Base-by-base conservation (phyloP, 2,113 vertebrate genomes). In the Aspidoscelis tigris region DNA sequence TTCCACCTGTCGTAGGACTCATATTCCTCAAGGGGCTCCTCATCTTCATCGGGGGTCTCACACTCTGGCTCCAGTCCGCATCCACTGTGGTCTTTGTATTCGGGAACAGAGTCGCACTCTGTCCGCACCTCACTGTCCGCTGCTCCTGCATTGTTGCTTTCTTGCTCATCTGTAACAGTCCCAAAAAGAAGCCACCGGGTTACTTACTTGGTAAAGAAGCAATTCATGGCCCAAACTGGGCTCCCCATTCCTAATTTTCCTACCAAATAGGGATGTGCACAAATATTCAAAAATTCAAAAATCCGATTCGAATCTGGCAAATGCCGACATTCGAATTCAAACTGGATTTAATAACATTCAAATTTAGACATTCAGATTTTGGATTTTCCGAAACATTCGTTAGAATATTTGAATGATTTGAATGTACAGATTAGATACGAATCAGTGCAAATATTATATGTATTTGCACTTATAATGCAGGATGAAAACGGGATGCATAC, bases 1-100 rank as follows among this genome's bases (percentile, higher is more conserved):
- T 86, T 72, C 84, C 84, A 81, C 55, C 26, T 69, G 21, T 81
- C 41, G 7, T 64, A 77, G 65, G 66, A 20, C 50, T 81, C 73
- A 33, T 76, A 86, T 61, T n/a, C 66, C 2, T 64, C 84, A 3
- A 26, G 39, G 22, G 53, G 33, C 39, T 86, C 84, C 43, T 85
- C 64, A 20, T 64, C 50, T 18, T 76, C 79, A 41, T 71, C 50
- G 18, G 58, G n/a, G 3, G 70, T 22, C 1, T 76, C 47, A 44
- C 24, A 76, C n/a, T 69, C 72, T 2, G 44, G 43, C 14, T 69
- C 71, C 55, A 66, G 11, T 12, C 50, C 50, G 61, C 24, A 69
- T 44, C 18, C 78, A 69, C 22, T 20, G 10, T 58, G 47, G 12
- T 70, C 84, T 11, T 80, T 76, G 70, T 33, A 81, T 69, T 76